These are phyloP conservation scores for Yponomeuta cagnagella DNA, from an alignment of 2,888 invertebrate genomes.

Conservation along the genomic window DNA sequence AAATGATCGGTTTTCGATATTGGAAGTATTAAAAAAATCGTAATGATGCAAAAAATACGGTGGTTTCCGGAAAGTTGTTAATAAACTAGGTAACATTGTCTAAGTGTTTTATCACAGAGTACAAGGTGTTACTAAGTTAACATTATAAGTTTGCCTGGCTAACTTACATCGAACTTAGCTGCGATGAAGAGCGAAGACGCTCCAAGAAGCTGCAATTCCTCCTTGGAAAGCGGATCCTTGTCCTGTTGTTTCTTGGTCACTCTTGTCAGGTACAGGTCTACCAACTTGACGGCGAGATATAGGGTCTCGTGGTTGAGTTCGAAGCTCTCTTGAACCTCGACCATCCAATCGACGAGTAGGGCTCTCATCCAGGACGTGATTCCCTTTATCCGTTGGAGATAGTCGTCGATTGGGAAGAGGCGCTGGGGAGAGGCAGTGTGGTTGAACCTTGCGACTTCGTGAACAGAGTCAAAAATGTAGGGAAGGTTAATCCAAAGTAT, in stretches of 20 bases:
- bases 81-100: too few relatives aligned
- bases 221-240: constrained; percentile 81
- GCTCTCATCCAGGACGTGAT: constrained; percentile 93
- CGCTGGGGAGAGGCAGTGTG: constrained; percentile 45
- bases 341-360: constrained; percentile 98
- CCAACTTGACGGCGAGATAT: constrained; percentile 96
- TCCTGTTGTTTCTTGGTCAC: constrained; percentile 45
- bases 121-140: background rate
- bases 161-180: constrained; percentile 94
- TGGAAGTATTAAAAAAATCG: too few relatives aligned
- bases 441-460: background rate
- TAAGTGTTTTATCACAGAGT: background rate
- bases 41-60: too few relatives aligned
- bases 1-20: too few relatives aligned
- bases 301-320: constrained; percentile 99
- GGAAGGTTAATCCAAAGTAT: too few relatives aligned
- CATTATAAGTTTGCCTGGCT: background rate
- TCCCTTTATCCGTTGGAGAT: constrained; percentile 86
- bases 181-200: constrained; percentile 95
- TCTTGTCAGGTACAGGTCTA: constrained; percentile 87
- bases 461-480: too few relatives aligned
- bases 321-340: constrained; percentile 97
- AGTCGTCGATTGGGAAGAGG: constrained; percentile 85
- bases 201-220: constrained; percentile 92
- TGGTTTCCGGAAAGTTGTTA: too few relatives aligned